phyloP scores from a whole-genome alignment of 2,113 vertebrate genomes.

The Acrocephalus kingi region DNA sequence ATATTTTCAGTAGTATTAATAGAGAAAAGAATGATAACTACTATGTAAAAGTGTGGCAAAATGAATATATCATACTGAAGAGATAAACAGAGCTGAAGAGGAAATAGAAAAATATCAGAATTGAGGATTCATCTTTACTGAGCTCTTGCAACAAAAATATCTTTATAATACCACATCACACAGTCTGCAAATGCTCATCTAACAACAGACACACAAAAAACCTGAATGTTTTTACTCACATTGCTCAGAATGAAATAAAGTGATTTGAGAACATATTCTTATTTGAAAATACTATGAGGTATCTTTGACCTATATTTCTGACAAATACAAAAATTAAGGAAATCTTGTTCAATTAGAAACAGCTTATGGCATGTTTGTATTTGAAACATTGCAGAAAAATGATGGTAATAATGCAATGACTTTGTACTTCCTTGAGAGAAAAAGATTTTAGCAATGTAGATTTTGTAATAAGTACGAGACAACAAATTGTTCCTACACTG shows the following conservation, averaged over 20 bases:
- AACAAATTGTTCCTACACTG: neutral
- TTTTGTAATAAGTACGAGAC: neutral
- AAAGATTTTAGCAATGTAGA: neutral
- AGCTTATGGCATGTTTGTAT: neutral
- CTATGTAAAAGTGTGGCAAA: neutral
- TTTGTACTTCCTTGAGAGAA: neutral
- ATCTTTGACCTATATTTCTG: neutral
- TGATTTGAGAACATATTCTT: neutral
- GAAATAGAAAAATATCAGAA: neutral
- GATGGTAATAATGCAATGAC: neutral
- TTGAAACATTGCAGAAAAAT: neutral
- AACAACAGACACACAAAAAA: neutral
- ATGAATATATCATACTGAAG: neutral
- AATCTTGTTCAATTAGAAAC: neutral
- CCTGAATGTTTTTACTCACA: neutral
- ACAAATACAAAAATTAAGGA: neutral
- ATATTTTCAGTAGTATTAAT: neutral
- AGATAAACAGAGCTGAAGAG: neutral
- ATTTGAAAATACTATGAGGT: neutral
- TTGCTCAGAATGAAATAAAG: neutral
- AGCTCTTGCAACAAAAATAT: neutral
- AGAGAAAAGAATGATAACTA: neutral
- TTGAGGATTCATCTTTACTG: neutral
- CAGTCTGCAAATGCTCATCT: neutral
- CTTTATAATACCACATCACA: neutral